phyloP scores from a whole-genome alignment of 2,797 vertebrate genomes.

The Galagoides demidoff region DNA sequence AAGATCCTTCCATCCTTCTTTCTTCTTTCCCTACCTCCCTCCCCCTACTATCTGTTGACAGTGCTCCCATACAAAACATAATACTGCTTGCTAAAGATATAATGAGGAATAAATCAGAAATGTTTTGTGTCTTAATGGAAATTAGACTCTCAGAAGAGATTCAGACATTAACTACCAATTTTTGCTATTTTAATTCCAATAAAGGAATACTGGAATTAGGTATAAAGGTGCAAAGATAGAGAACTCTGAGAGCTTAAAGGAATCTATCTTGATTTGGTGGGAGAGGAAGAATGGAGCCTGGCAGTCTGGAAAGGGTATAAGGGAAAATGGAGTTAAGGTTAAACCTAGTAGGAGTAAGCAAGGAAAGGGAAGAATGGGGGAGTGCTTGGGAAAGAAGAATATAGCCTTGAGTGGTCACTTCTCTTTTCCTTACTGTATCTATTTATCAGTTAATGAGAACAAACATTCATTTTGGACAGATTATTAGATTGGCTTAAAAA shows the following conservation, averaged over 20 bases:
- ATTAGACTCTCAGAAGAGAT: background rate
- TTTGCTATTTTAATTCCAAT: conserved; percentile 1
- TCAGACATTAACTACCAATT: background rate
- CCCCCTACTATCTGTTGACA: background rate
- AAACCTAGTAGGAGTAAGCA: background rate
- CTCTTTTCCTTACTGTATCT: background rate
- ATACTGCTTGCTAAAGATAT: background rate
- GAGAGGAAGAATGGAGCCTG: background rate
- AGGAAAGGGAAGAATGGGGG: background rate
- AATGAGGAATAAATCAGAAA: background rate
- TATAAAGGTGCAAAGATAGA: background rate
- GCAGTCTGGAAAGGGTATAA: background rate
- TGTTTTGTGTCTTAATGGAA: background rate
- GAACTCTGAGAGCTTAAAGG: background rate
- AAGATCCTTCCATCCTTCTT: background rate
- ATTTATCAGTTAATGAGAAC: background rate
- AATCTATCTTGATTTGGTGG: background rate
- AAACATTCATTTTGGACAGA: background rate
- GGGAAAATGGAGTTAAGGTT: background rate
- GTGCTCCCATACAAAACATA: background rate
- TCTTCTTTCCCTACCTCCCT: background rate
- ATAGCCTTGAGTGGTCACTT: background rate
- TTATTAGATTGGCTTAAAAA: background rate
- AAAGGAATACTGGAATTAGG: background rate
- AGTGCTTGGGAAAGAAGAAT: background rate